Evolutionary conservation across 2,113 vertebrate genomes (phyloP).

Genomic region (Erythrolamprus reginae): DNA sequence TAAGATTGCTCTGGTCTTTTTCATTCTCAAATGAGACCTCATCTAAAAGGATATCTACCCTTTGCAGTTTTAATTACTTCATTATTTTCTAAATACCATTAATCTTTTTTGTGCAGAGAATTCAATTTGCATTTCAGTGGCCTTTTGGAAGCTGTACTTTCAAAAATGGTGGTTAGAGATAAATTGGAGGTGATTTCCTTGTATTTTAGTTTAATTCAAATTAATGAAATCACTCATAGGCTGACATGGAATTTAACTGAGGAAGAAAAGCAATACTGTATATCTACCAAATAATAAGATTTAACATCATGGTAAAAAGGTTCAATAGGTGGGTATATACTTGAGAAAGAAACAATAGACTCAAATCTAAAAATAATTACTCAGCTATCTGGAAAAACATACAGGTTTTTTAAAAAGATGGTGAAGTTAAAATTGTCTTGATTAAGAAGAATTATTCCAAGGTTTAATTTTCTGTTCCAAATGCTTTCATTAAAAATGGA

Average conservation of each 20-base stretch:
- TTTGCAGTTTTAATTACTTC: background rate
- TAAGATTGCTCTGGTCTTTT: background rate
- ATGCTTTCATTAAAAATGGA: background rate
- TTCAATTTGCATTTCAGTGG: background rate
- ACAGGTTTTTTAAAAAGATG: background rate
- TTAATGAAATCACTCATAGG: background rate
- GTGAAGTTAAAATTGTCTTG: background rate
- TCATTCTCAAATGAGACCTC: background rate
- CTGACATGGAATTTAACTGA: background rate
- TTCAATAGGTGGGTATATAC: background rate
- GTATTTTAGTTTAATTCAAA: background rate
- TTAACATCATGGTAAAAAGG: background rate
- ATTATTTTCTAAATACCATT: background rate
- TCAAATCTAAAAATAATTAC: background rate
- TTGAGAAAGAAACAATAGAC: background rate
- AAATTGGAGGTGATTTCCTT: background rate
- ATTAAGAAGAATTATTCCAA: background rate
- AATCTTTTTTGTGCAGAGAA: background rate
- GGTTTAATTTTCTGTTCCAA: background rate
- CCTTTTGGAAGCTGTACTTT: background rate
- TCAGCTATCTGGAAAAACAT: background rate
- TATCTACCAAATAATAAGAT: background rate
- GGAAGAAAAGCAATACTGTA: background rate
- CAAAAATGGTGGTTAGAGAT: background rate
- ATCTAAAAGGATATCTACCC: background rate